Conservation (phyloP, 1,140 invertebrate species). For the Hestina assimilis region DNA sequence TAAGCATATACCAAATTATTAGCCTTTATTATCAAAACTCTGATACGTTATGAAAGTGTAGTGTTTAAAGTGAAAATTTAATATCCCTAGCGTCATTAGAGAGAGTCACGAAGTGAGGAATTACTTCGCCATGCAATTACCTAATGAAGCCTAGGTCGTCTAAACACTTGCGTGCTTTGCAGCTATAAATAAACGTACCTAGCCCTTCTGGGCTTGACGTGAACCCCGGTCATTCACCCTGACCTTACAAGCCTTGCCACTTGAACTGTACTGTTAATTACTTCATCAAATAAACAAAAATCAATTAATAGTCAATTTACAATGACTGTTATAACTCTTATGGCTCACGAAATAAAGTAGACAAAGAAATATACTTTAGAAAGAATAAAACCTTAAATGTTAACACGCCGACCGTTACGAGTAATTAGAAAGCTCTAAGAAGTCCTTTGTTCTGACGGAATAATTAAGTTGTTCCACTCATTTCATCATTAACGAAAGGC, state of each 20-base stretch:
- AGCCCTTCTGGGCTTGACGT: slow-evolving; percentile 18
- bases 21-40: neutral
- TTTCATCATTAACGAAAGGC: slow-evolving; percentile 9
- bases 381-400: slow-evolving; percentile 36
- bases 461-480: slow-evolving; percentile 18
- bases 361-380: slow-evolving; percentile 1
- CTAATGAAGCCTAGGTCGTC: slow-evolving; percentile 32
- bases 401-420: slow-evolving; percentile 34
- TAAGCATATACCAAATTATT: too few relatives aligned
- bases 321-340: slow-evolving; percentile 16
- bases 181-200: slow-evolving; percentile 24
- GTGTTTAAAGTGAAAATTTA: slow-evolving; percentile 13
- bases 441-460: slow-evolving; percentile 42
- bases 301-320: slow-evolving; percentile 8
- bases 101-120: slow-evolving; percentile 24
- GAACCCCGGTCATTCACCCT: slow-evolving; percentile 51
- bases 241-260: slow-evolving; percentile 61
- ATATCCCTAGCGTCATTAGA: slow-evolving; percentile 17
- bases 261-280: slow-evolving; percentile 47
- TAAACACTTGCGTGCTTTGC: slow-evolving; percentile 25
- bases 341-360: slow-evolving; percentile 6
- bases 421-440: slow-evolving; percentile 53
- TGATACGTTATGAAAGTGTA: slow-evolving; percentile 4
- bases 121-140: slow-evolving; percentile 25
- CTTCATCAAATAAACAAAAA: slow-evolving; percentile 43